Evolutionary conservation across 2,888 invertebrate genomes (phyloP), one percentile per base, ranked within the genome.

Genomic region (Tetanocera ferruginea): DNA sequence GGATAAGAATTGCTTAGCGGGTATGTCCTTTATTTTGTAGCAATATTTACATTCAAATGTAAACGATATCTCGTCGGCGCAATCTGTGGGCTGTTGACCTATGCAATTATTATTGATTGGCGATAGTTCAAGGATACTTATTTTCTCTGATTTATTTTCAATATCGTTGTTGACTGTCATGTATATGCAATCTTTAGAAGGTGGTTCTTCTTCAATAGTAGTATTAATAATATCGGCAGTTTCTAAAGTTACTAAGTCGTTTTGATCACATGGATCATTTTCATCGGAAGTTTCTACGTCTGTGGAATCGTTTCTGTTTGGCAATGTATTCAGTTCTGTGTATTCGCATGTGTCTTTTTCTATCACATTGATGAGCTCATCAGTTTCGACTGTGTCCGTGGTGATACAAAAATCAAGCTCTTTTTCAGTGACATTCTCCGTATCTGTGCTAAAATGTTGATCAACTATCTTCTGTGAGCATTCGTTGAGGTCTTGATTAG

Each of bases 21-120:
- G 49, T 23, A 72, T 77, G 66, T 82, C 78, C 74, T 85, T 82
- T 14, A 86, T 81, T 75, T 83, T 86, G 66, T 84, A 83, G 74
- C 87, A 87, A 73, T 83, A 87, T 81, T 87, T 86, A 62, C 87
- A 87, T 70, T 83, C 82, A 60, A 82, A 83, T 17, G 82, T 76
- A 57, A 82, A 79, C 34, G 66, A 79, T 49, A 81, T 66, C 49
- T 80, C 76, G 31, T 81, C 81, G 14, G 81, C 75, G 70, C 78
- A 37, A 3, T 64, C 62, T 1, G 19, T 64, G 66, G 60, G 51
- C 73, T 78, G 73, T 74, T 78, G 17, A 73, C 76, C 19, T 76
- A 73, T 55, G 31, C 37, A 31, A 72, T 75, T 66, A 77, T 81
- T 66, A 49, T 78, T 79, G 60, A 76, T 81, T 77, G 49, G 55